A percentile compares a stretch with the other conserved stretches of the same genome.
These are phyloP conservation scores for Amaurobius ferox DNA, from an alignment of 2,888 invertebrate genomes.

Conservation along the genomic window DNA sequence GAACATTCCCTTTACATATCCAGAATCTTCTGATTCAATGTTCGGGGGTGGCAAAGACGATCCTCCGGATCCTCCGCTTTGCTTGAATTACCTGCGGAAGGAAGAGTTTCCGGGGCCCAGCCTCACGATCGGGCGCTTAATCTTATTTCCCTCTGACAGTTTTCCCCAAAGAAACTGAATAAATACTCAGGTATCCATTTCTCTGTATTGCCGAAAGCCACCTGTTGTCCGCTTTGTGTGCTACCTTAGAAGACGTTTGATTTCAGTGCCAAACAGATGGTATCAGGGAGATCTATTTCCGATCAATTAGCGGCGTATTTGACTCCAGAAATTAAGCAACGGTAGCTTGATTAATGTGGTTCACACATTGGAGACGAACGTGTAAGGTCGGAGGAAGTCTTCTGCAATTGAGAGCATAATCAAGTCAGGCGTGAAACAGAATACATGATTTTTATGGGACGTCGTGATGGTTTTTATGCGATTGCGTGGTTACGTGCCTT, in stretches of 20 bases:
- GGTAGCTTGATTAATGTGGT: slow-evolving; percentile 50
- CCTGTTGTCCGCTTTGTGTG: not conserved
- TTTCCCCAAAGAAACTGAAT: slow-evolving; percentile 12
- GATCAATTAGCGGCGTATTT: slow-evolving; percentile 30
- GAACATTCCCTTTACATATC: too few species aligned
- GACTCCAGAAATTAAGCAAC: slow-evolving; percentile 18
- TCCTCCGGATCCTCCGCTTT: not conserved
- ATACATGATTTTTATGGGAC: too few species aligned
- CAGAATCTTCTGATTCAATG: too few species aligned
- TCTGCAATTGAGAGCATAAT: not conserved
- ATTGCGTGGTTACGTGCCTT: too few species aligned
- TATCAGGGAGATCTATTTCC: slow-evolving; percentile 13
- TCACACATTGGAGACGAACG: slow-evolving; percentile 32
- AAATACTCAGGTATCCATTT: slow-evolving; percentile 34
- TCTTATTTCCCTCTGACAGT: slow-evolving; percentile 37
- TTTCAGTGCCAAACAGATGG: slow-evolving; percentile 29
- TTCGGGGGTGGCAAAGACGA: not conserved
- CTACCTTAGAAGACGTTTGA: not conserved
- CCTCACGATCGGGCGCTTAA: slow-evolving; percentile 32
- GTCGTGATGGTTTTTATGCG: too few species aligned
- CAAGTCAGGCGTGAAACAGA: too few species aligned
- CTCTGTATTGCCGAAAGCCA: slow-evolving; percentile 17
- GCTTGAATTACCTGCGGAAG: slow-evolving; percentile 9
- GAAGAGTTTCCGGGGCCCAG: slow-evolving; percentile 25
- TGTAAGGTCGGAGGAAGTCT: not conserved